Percentiles rank a stretch among this genome's conserved stretches.
phyloP scores from a whole-genome alignment of 2,888 invertebrate species.

The Drosophila lacicola region DNA sequence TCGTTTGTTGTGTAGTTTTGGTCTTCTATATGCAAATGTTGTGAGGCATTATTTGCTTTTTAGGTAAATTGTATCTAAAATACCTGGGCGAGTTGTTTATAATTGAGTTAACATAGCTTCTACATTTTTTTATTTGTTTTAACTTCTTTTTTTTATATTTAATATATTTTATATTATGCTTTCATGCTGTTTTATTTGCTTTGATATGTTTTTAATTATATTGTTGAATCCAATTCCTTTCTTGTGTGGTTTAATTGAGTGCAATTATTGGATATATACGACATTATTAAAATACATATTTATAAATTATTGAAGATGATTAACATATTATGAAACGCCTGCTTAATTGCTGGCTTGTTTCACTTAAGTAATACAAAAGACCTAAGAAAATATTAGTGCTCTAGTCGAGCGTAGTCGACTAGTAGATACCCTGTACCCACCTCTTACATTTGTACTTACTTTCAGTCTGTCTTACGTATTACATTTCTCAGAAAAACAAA shows the following conservation, averaged over 20 bases:
- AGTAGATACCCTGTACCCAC: not conserved
- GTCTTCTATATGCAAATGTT: slow-evolving; percentile 47
- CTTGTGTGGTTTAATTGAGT: not conserved
- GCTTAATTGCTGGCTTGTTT: not conserved
- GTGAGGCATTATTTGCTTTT: slow-evolving; percentile 31
- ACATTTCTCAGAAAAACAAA: not conserved
- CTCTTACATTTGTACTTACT: slow-evolving; percentile 1
- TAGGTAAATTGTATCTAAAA: slow-evolving; percentile 73
- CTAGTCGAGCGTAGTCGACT: not conserved
- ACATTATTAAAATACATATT: not conserved
- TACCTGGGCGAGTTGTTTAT: slow-evolving; percentile 59
- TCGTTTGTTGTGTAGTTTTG: slow-evolving; percentile 37
- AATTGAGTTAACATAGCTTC: slow-evolving; percentile 64
- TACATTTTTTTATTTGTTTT: slow-evolving; percentile 17
- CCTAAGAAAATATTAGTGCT: not conserved
- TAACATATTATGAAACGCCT: not conserved
- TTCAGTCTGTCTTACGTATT: not conserved
- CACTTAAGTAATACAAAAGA: not conserved
- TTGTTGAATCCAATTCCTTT: slow-evolving; percentile 69
- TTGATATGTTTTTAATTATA: slow-evolving; percentile 75
- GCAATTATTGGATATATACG: not conserved
- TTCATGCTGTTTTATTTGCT: slow-evolving; percentile 43
- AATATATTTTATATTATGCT: slow-evolving; percentile 35
- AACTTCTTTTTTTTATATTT: slow-evolving; percentile 16
- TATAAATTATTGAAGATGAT: not conserved